A percentile compares a stretch with the other conserved stretches of the same genome.
Conservation (phyloP, 2,797 vertebrate genomes). For the Echiichthys vipera region DNA sequence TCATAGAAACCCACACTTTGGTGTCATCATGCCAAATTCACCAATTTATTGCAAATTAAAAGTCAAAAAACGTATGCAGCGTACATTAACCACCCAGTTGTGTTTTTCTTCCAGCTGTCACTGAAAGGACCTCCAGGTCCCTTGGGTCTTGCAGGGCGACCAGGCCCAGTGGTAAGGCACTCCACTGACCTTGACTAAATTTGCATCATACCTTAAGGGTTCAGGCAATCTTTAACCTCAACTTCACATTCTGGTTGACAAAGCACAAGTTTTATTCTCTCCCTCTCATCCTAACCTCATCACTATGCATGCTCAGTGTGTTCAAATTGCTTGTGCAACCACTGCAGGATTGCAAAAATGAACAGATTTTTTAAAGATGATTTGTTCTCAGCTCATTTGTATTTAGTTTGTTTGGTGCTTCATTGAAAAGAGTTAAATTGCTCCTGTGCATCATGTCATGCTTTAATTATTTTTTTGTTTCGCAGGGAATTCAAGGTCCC, state of each 20-base stretch:
- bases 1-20: neutral
- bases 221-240: slow-evolving; percentile 25
- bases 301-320: slow-evolving; percentile 19
- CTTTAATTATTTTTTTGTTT: slow-evolving; percentile 33
- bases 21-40: neutral
- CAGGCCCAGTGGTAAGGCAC: slow-evolving; percentile 89
- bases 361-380: slow-evolving; percentile 11
- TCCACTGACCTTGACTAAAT: slow-evolving; percentile 44
- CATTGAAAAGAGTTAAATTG: slow-evolving; percentile 15
- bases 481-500: slow-evolving; percentile 84
- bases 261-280: slow-evolving; percentile 17
- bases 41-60: neutral
- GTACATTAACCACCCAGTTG: slow-evolving; percentile 1
- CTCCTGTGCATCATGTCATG: neutral
- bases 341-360: slow-evolving; percentile 4
- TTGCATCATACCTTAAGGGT: slow-evolving; percentile 16
- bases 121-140: slow-evolving; percentile 91
- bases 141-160: slow-evolving; percentile 88
- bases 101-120: slow-evolving; percentile 84
- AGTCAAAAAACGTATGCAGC: neutral
- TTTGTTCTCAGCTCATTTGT: slow-evolving; percentile 7
- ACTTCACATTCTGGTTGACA: slow-evolving; percentile 29
- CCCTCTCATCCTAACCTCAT: neutral
- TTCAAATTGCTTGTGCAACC: slow-evolving; percentile 12
- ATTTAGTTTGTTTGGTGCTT: slow-evolving; percentile 4